These are phyloP conservation scores for Nasonia vitripennis DNA, from an alignment of 1,140 invertebrate genomes.

Conservation along the genomic window DNA sequence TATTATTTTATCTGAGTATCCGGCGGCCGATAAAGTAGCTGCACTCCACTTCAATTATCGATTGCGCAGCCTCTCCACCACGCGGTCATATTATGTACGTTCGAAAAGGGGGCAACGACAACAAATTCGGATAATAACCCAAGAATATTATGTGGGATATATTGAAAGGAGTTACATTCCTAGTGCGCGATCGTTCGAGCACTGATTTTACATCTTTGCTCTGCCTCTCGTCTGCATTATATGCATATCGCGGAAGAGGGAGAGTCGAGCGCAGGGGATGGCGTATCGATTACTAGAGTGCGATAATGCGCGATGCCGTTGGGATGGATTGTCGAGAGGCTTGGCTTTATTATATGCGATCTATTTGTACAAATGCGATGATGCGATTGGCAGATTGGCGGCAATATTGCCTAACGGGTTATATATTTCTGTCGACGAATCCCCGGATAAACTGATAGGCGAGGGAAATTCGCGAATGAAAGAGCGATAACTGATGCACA, in stretches of 20 bases:
- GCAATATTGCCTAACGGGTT: not conserved
- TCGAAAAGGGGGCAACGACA: not conserved
- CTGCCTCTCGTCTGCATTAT: not conserved
- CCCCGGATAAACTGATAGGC: not conserved
- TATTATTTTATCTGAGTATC: not conserved
- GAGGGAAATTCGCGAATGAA: not conserved
- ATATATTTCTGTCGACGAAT: not conserved
- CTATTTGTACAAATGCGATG: constrained; percentile 14
- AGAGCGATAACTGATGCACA: not conserved
- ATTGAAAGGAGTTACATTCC: constrained; percentile 28
- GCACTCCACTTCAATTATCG: constrained; percentile 37
- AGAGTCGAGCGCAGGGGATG: constrained; percentile 38
- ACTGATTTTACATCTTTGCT: constrained; percentile 19
- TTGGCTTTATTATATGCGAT: constrained; percentile 28
- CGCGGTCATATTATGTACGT: not conserved
- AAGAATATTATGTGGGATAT: not conserved
- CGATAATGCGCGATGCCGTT: constrained; percentile 19
- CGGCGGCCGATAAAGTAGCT: constrained; percentile 49
- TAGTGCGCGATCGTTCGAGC: not conserved
- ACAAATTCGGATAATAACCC: constrained; percentile 6
- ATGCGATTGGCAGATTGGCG: constrained; percentile 8
- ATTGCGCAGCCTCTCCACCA: not conserved
- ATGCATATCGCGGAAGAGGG: not conserved
- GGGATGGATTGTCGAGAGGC: constrained; percentile 19
- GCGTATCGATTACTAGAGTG: constrained; percentile 53